Percentiles rank a stretch among this genome's conserved stretches.
Evolutionary conservation across 53 echinoderm and acorn worm genomes (phyloP).

Genomic region (Astropecten irregularis): DNA sequence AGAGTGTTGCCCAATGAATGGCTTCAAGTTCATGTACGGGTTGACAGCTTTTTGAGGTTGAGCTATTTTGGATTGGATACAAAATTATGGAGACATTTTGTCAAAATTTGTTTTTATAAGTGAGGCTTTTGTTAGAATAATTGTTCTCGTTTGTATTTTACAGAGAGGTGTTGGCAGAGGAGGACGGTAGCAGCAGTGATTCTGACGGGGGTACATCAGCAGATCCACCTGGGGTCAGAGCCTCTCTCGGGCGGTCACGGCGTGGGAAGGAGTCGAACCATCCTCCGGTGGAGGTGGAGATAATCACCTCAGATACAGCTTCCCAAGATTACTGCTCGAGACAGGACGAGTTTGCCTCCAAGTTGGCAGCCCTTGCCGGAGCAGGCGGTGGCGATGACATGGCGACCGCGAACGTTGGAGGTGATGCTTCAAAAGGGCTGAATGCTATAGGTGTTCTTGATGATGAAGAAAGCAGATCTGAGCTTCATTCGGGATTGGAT

Average conservation of each 20-base stretch:
- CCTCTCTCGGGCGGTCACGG: not conserved
- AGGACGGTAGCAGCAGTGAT: constrained; percentile 30
- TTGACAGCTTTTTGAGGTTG: too few relatives aligned
- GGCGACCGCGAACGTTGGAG: not conserved
- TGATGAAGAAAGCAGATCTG: not conserved
- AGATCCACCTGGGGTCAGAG: constrained; percentile 12
- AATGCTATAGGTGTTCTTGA: not conserved
- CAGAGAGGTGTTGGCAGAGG: constrained; percentile 23
- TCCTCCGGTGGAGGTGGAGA: not conserved
- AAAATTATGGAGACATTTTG: too few relatives aligned
- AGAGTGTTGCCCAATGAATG: too few relatives aligned
- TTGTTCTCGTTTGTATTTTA: not conserved
- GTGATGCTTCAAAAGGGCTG: not conserved
- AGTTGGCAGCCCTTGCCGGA: constrained; percentile 10
- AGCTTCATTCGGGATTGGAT: not conserved
- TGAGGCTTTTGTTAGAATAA: not conserved
- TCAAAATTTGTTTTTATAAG: not conserved
- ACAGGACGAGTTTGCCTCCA: constrained; percentile 27
- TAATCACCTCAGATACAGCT: constrained; percentile 9
- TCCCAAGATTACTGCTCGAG: not conserved
- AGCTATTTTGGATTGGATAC: too few relatives aligned
- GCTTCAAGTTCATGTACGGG: too few relatives aligned
- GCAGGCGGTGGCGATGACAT: not conserved
- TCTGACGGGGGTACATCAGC: constrained; percentile 40
- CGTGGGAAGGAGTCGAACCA: not conserved